These are phyloP conservation scores for Delia radicum DNA, from an alignment of 1,140 invertebrate genomes.

Conservation along the genomic window DNA sequence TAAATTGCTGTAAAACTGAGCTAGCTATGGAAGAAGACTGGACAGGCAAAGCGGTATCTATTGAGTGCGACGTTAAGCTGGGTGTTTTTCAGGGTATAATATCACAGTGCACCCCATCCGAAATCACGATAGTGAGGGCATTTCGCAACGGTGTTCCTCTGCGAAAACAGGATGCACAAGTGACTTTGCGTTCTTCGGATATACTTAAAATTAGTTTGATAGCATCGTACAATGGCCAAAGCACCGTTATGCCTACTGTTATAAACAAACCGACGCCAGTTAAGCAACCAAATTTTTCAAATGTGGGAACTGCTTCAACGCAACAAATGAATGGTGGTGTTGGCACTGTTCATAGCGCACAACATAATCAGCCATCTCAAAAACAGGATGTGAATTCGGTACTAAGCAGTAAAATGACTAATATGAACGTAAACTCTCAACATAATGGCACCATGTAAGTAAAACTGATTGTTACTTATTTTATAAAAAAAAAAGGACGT, in stretches of 20 bases:
- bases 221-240: conserved; percentile 35
- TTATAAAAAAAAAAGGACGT: too few relatives aligned
- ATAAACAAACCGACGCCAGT: conserved; percentile 53
- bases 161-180: conserved; percentile 59
- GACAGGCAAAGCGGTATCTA: conserved; percentile 53
- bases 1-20: too few relatives aligned
- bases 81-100: conserved; percentile 73
- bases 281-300: conserved; percentile 49
- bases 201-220: conserved; percentile 47
- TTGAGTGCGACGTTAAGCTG: conserved; percentile 47
- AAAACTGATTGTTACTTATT: not conserved
- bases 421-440: conserved; percentile 20
- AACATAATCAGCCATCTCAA: not conserved
- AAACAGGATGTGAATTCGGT: not conserved
- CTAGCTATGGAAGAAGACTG: conserved; percentile 45
- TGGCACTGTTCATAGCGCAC: not conserved
- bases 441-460: conserved; percentile 7
- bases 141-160: conserved; percentile 79
- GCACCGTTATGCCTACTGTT: conserved; percentile 38
- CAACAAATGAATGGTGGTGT: not conserved
- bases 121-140: conserved; percentile 73
- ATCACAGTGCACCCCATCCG: conserved; percentile 66
- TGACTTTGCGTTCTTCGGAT: conserved; percentile 59
- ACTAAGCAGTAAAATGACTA: conserved; percentile 28
- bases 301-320: conserved; percentile 19